phyloP scores from a whole-genome alignment of 2,888 invertebrate species.

The Lycocerus yunnanus region DNA sequence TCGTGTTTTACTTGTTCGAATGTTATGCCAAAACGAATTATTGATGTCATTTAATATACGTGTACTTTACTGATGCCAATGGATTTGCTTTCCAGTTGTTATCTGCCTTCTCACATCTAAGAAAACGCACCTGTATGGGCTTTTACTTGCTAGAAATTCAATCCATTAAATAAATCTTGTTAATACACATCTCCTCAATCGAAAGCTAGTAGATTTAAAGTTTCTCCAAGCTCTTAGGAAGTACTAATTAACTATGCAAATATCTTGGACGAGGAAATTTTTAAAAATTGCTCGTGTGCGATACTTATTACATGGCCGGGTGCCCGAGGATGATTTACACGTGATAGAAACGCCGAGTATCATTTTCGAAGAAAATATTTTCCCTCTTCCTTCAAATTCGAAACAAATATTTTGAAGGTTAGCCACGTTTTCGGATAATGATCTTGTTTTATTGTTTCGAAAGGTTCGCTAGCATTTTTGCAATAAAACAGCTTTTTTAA shows the following conservation, averaged over 20 bases:
- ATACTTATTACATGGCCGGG: neutral
- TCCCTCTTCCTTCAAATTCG: neutral
- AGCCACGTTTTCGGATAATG: neutral
- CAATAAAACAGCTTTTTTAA: neutral
- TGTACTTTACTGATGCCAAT: slow-evolving; percentile 34
- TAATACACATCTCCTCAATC: neutral
- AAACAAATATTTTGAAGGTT: neutral
- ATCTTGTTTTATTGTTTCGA: neutral
- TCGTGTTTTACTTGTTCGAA: slow-evolving; percentile 44
- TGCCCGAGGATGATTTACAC: neutral
- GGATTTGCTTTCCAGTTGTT: slow-evolving; percentile 37
- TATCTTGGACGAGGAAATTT: neutral
- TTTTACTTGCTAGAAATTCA: neutral
- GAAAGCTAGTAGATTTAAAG: neutral
- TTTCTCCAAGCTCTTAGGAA: neutral
- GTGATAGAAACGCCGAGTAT: neutral
- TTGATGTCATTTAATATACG: slow-evolving; percentile 38
- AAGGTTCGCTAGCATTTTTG: neutral
- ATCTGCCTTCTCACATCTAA: slow-evolving; percentile 38
- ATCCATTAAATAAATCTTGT: slow-evolving; percentile 2
- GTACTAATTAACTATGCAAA: neutral
- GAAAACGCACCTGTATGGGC: slow-evolving; percentile 35
- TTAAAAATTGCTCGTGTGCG: neutral
- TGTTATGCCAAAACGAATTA: slow-evolving; percentile 44
- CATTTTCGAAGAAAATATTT: neutral